A percentile compares a stretch with the other conserved stretches of the same genome.
These are phyloP conservation scores for Hippocampus mohnikei DNA, from an alignment of 2,113 vertebrate genomes.

Conservation along the genomic window DNA sequence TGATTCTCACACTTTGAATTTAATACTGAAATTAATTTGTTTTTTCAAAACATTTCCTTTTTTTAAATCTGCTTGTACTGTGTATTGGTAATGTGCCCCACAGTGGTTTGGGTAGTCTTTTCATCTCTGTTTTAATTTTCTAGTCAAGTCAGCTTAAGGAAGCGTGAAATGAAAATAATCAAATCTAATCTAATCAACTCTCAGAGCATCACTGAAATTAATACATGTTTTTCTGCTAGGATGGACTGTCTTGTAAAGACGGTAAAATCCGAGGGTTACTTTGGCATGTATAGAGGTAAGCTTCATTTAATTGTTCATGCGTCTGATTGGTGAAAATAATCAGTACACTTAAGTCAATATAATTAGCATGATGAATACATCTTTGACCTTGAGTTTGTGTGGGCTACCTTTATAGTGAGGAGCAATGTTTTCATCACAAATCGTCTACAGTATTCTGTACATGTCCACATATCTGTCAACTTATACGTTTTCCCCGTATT, in stretches of 20 bases:
- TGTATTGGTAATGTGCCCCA: neutral
- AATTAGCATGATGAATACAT: too few relatives aligned
- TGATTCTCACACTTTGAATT: neutral
- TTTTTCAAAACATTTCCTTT: neutral
- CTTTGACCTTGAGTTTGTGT: too few relatives aligned
- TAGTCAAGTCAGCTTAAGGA: neutral
- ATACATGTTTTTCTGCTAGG: slow-evolving; percentile 52
- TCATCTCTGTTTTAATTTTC: neutral
- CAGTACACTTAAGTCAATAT: neutral
- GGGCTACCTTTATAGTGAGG: too few relatives aligned
- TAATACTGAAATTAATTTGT: too few relatives aligned
- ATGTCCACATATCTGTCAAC: too few relatives aligned
- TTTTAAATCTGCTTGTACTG: neutral
- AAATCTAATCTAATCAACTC: neutral
- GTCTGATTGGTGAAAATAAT: neutral
- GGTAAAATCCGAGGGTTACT: slow-evolving; percentile 78
- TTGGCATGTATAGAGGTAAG: slow-evolving; percentile 86
- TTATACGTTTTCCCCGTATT: too few relatives aligned
- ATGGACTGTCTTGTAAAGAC: slow-evolving; percentile 82
- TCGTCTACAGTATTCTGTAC: too few relatives aligned
- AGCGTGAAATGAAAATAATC: neutral
- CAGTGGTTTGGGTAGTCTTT: neutral
- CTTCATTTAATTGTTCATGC: neutral
- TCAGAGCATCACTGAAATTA: neutral
- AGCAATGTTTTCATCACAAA: too few relatives aligned